A percentile compares a stretch with the other conserved stretches of the same genome.
Evolutionary conservation across 2,113 vertebrate species (phyloP).

Genomic region (Pan troglodytes): NHGRI_mPanTro3-v2.1_pri NC_072417.2:85024001-85024500

Average conservation of each 20-base stretch:
- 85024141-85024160: background rate
- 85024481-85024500: background rate
- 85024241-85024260: background rate
- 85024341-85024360: background rate
- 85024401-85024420: fast-evolving
- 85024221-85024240: background rate
- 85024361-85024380: fast-evolving
- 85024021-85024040: background rate
- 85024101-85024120: background rate
- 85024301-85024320: background rate
- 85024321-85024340: background rate
- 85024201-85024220: fast-evolving
- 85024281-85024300: background rate
- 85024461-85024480: background rate
- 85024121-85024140: too few relatives aligned
- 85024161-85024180: background rate
- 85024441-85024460: background rate
- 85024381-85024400: background rate
- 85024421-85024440: background rate
- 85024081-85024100: background rate
- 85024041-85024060: background rate
- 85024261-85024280: background rate
- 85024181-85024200: background rate
- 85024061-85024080: background rate
- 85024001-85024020: fast-evolving